Base-by-base conservation (phyloP, 2,888 invertebrate species). In the Papilio gigon region DNA sequence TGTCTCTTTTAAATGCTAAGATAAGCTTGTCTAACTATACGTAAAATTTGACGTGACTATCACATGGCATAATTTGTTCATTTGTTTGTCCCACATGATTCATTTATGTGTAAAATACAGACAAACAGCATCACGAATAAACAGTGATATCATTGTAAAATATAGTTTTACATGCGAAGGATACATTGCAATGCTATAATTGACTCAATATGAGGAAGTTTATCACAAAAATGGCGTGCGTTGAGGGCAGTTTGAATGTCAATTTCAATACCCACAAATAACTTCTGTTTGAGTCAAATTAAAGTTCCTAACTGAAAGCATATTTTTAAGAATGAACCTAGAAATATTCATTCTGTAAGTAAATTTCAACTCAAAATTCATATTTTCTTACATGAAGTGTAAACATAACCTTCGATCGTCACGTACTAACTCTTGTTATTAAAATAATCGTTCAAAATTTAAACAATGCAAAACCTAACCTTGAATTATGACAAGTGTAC, bases 401-500 rank as follows among this genome's bases (percentile, higher is more conserved):
- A 30, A 30, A n/a, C 11, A 12, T 47, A 27, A 27, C 53, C 53
- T 53, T 53, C 53, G n/a, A 53, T 3, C n/a, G 27, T 53, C 17
- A 53, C 53, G 30, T 22, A 58, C 17, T 14, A 63, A 63, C 35
- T 61, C 56, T 65, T 27, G 30, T 53, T 37, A 61, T 62, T 62
- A 60, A 65, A 69, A 61, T 56, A 58, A 42, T 65, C 20, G 61
- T 47, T 25, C 20, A 42, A 61, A 60, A 68, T 53, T 65, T 56
- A 50, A 44, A 61, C 61, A 65, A 62, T 61, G 35, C 40, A 33
- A 37, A 60, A 42, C 33, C 61, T 65, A 40, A 53, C 61, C 69
- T 70, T 70, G 61, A 53, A 70, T 65, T 70, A 70, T n/a, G 35
- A 56, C 37, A 61, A 65, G 61, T 70, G 69, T 60, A 53, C 65